These are phyloP conservation scores for Cremastinae sp. DNA, from an alignment of 2,888 invertebrate genomes.

Conservation along the genomic window DNA sequence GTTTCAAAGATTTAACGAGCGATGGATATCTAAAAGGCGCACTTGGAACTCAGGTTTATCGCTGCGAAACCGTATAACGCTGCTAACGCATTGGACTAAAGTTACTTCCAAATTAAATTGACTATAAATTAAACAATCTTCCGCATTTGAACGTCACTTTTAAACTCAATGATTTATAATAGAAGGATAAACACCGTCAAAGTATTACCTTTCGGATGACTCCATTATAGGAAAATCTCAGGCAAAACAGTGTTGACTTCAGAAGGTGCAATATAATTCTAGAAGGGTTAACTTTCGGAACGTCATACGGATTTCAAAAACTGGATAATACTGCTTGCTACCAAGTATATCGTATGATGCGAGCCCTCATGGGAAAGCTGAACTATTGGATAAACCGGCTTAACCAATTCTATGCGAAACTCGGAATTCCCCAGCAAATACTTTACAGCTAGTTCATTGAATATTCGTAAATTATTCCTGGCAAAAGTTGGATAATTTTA, in stretches of 20 bases:
- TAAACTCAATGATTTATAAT: slow-evolving; percentile 42
- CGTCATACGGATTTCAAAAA: slow-evolving; percentile 24
- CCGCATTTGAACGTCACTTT: slow-evolving; percentile 47
- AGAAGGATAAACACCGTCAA: slow-evolving; percentile 29
- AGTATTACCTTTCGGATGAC: no score
- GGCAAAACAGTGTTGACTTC: background rate
- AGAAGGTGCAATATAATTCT: background rate
- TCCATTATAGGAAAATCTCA: background rate
- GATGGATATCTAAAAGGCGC: slow-evolving; percentile 54
- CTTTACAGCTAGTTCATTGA: slow-evolving; percentile 28
- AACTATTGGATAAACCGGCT: slow-evolving; percentile 19
- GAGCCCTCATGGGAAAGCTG: slow-evolving; percentile 12
- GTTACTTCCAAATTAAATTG: slow-evolving; percentile 30
- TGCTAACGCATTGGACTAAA: slow-evolving; percentile 19
- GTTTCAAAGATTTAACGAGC: slow-evolving; percentile 48
- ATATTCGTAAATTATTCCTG: slow-evolving; percentile 4
- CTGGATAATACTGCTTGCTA: background rate
- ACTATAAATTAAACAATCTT: slow-evolving; percentile 56
- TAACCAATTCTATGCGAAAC: background rate
- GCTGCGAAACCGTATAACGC: slow-evolving; percentile 41
- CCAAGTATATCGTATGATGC: slow-evolving; percentile 20
- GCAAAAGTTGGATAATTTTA: slow-evolving; percentile 17
- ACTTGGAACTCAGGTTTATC: slow-evolving; percentile 36
- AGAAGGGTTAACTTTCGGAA: background rate
- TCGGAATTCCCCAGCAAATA: slow-evolving; percentile 6